These are phyloP conservation scores for Volucella zonaria DNA, from an alignment of 2,888 invertebrate genomes.

Conservation along the genomic window DNA sequence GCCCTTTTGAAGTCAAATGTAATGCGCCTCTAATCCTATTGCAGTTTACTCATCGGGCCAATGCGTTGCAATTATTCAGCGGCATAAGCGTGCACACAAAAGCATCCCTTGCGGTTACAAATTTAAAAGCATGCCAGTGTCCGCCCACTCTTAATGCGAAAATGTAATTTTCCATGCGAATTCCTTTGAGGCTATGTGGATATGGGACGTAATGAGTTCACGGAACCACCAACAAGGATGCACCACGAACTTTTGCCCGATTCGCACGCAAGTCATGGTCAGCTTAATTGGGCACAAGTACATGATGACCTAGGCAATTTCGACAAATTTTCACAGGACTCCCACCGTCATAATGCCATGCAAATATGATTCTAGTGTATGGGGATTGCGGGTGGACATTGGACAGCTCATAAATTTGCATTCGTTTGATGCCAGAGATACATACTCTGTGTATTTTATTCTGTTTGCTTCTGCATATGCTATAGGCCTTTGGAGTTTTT, in stretches of 20 bases:
- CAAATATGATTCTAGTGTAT: constrained; percentile 16
- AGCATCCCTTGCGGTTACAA: constrained; percentile 33
- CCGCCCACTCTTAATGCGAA: constrained; percentile 50
- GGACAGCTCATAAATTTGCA: constrained; percentile 54
- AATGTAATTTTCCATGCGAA: constrained; percentile 67
- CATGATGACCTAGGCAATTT: constrained; percentile 67
- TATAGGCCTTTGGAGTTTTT: neutral
- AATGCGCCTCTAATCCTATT: constrained; percentile 31
- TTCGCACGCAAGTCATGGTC: constrained; percentile 60
- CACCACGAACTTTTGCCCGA: constrained; percentile 11
- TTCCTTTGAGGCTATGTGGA: constrained; percentile 28
- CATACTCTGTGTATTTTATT: neutral
- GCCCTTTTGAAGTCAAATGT: constrained; percentile 32
- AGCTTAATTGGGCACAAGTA: constrained; percentile 62
- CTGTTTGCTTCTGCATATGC: constrained; percentile 5
- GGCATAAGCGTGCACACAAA: constrained; percentile 24
- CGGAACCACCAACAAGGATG: constrained; percentile 6
- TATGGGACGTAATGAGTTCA: constrained; percentile 44
- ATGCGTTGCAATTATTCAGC: constrained; percentile 49
- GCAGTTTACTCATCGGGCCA: constrained; percentile 38
- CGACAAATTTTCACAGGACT: constrained; percentile 41
- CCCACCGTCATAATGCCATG: constrained; percentile 43
- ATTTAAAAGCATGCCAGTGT: constrained; percentile 12
- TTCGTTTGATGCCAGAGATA: constrained; percentile 44
- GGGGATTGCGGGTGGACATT: constrained; percentile 1